Base-by-base conservation (phyloP, 1,140 invertebrate species). In the Planococcus citri region DNA sequence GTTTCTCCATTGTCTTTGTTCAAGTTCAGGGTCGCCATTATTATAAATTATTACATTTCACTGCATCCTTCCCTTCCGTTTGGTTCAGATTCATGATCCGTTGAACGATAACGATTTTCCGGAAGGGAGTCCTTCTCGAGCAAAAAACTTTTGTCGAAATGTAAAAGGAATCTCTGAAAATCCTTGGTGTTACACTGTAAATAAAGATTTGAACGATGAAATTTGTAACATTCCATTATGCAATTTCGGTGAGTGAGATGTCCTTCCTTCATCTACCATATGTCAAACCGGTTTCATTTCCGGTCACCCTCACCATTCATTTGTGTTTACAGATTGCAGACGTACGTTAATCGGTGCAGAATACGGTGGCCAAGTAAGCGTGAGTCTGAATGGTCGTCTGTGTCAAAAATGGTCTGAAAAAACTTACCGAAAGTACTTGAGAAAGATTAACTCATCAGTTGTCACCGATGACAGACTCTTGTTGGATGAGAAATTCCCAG, bases 171-270 rank as follows among this genome's bases (percentile, higher is more conserved):
- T 79, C 72, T 60, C 58, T 0, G 75, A 74, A 14, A 81, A 81
- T 60, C 82, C 81, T 17, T 83, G 82, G 82, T 83, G 82, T 73
- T 83, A 83, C 71, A 81, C 81, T 0, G 76, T 79, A 73, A 79
- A 80, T 71, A 71, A 74, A 2, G 75, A 77, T 41, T 73, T 82
- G 22, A 78, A 78, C 69, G 76, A 79, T 70, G 82, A 84, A 71
- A 77, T 78, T 4, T 84, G 83, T 71, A 76, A 76, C 27, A 70
- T 84, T 14, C 80, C 80, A 3, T 72, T 84, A 14, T 84, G 83
- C 70, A 76, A 77, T 75, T 79, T 72, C n/a, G 3, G 27, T 25
- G 22, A 27, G 24, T 24, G n/a, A 67, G n/a, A n/a, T n/a, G n/a
- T n/a, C n/a, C n/a, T n/a, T n/a, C n/a, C n/a, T n/a, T n/a, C n/a